phyloP scores from a whole-genome alignment of 2,113 vertebrate genomes.

The Pygoscelis antarcticus region DNA sequence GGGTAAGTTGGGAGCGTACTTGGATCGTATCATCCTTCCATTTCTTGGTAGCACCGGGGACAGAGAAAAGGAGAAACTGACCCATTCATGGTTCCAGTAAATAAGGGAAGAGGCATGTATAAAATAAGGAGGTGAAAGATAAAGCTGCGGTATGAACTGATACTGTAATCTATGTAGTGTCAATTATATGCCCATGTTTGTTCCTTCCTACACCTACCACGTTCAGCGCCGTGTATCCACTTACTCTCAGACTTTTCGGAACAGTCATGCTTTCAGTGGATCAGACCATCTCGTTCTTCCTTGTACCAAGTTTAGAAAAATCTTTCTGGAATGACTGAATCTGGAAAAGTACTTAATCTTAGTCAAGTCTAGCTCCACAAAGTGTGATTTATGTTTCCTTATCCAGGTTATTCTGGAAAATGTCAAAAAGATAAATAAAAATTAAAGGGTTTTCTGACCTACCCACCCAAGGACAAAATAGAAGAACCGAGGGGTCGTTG shows the following conservation, averaged over 20 bases:
- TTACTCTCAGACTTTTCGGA: background rate
- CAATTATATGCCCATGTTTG: background rate
- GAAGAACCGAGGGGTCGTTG: background rate
- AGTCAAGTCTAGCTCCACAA: background rate
- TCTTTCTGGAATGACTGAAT: background rate
- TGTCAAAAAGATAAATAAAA: background rate
- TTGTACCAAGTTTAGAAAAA: background rate
- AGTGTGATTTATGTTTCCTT: background rate
- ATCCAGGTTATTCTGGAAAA: background rate
- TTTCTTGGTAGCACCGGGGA: background rate
- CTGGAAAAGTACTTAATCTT: background rate
- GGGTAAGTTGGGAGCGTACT: conserved; percentile 59
- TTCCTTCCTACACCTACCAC: background rate
- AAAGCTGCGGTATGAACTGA: background rate
- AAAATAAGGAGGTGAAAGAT: background rate
- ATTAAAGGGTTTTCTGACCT: background rate
- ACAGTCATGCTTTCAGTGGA: background rate
- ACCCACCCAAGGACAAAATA: background rate
- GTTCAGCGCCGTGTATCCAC: background rate
- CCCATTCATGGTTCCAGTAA: background rate
- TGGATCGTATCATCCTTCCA: background rate
- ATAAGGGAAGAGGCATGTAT: background rate
- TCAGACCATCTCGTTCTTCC: background rate
- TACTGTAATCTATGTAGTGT: background rate
- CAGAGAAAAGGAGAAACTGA: background rate